A percentile compares a stretch with the other conserved stretches of the same genome.
Evolutionary conservation across 2,797 vertebrate species (phyloP).

Genomic region (Scarus forsteni): DNA sequence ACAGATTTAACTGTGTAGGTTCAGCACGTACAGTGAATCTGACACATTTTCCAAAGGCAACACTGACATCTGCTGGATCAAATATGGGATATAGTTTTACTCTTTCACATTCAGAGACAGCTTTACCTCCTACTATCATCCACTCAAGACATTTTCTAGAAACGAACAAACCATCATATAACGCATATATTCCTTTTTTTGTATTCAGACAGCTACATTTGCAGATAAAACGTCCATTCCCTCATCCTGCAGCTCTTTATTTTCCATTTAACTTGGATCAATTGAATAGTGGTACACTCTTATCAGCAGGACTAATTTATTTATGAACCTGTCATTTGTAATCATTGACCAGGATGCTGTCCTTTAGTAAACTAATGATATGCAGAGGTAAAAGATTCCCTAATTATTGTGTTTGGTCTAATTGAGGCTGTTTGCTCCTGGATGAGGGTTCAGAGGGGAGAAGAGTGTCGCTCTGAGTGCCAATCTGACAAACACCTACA

Average conservation of each 20-base stretch:
- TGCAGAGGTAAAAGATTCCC: constrained; percentile 91
- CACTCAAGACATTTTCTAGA: too few species aligned
- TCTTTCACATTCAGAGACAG: neutral
- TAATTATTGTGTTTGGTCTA: constrained; percentile 94
- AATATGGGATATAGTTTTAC: neutral
- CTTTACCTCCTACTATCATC: too few species aligned
- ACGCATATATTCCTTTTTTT: neutral
- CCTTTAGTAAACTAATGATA: constrained; percentile 89
- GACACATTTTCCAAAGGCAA: constrained; percentile 53
- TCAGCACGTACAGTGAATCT: neutral
- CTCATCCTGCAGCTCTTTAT: constrained; percentile 13
- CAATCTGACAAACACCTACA: constrained; percentile 17
- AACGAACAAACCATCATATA: neutral
- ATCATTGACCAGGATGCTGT: constrained; percentile 89
- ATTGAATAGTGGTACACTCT: constrained; percentile 86
- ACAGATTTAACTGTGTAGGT: constrained; percentile 1
- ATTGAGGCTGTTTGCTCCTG: constrained; percentile 89
- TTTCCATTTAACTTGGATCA: constrained; percentile 84
- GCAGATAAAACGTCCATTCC: neutral
- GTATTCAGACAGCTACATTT: neutral
- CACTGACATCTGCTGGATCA: constrained; percentile 79
- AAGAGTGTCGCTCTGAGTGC: constrained; percentile 81
- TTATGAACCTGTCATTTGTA: constrained; percentile 94
- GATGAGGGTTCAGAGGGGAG: constrained; percentile 88
- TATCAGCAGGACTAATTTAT: constrained; percentile 93